Percentiles rank a stretch among this genome's conserved stretches.
phyloP scores from a whole-genome alignment of 2,113 vertebrate genomes.

The Cyprichromis sp. region DNA sequence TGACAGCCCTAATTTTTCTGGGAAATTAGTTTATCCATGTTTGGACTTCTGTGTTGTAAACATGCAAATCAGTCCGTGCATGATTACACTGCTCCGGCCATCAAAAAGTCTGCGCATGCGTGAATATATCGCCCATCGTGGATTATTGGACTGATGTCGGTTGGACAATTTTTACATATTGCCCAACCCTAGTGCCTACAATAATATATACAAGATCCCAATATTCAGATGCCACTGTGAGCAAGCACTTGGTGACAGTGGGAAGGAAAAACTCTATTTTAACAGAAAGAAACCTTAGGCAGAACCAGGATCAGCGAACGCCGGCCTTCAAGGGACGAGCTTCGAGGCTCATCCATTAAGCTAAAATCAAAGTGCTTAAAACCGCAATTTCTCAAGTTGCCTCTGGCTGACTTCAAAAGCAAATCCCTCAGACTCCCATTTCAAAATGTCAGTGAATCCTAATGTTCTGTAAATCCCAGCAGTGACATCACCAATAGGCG shows the following conservation, averaged over 20 bases:
- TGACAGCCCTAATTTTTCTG: not conserved
- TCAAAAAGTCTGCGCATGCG: fast-evolving
- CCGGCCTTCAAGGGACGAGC: not conserved
- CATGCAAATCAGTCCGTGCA: not conserved
- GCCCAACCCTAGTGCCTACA: not conserved
- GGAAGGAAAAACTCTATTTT: not conserved
- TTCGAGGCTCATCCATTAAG: not conserved
- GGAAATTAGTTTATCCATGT: not conserved
- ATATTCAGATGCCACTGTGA: too few species aligned
- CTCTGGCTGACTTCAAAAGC: not conserved
- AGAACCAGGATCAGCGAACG: fast-evolving
- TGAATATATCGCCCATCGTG: fast-evolving
- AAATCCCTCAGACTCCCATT: not conserved
- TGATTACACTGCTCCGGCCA: not conserved
- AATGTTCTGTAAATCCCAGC: not conserved
- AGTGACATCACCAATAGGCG: not conserved
- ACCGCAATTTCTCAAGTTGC: not conserved
- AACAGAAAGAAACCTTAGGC: not conserved
- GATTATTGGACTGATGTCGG: not conserved
- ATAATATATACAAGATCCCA: not conserved
- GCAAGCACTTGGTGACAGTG: not conserved
- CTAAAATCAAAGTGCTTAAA: not conserved
- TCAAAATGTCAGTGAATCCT: not conserved
- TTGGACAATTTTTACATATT: not conserved
- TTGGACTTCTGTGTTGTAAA: not conserved